A percentile compares a stretch with the other conserved stretches of the same genome.
These are phyloP conservation scores for Zoroaster sp. DNA, from an alignment of 53 echinoderm and acorn worm species.

Conservation along the genomic window DNA sequence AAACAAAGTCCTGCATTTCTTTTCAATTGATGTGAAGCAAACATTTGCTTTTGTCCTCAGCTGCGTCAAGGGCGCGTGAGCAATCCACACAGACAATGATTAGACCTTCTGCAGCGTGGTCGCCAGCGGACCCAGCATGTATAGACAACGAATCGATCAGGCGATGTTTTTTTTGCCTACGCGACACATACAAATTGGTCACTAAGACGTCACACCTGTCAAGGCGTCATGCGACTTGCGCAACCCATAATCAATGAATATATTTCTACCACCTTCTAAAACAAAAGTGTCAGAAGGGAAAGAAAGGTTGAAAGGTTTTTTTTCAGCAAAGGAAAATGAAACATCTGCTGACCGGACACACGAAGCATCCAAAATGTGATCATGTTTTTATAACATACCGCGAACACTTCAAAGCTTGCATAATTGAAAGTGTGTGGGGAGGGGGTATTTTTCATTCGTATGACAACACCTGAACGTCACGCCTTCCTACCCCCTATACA, in stretches of 20 bases:
- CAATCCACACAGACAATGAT: not conserved
- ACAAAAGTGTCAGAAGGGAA: not conserved
- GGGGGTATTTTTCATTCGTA: too few relatives aligned
- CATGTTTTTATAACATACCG: too few relatives aligned
- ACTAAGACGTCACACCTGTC: not conserved
- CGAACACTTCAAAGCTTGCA: too few relatives aligned
- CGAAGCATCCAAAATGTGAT: too few relatives aligned
- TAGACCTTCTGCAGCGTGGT: too few relatives aligned
- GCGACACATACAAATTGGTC: not conserved
- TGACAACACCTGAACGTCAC: too few relatives aligned
- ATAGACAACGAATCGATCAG: not conserved
- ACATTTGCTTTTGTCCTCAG: not conserved
- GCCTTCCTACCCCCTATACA: too few relatives aligned
- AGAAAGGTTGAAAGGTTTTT: not conserved
- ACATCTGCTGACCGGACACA: too few relatives aligned
- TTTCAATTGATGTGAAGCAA: not conserved
- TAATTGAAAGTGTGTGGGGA: too few relatives aligned
- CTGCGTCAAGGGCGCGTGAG: not conserved
- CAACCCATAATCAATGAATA: not conserved
- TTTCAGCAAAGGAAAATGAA: too few relatives aligned
- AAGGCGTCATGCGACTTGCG: not conserved
- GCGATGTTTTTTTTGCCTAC: not conserved
- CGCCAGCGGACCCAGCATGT: too few relatives aligned
- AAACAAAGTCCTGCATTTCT: too few relatives aligned
- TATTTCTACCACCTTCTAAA: not conserved